Evolutionary conservation across 2,797 vertebrate genomes (phyloP).

Genomic region (Sebastolobus altivelis): DNA sequence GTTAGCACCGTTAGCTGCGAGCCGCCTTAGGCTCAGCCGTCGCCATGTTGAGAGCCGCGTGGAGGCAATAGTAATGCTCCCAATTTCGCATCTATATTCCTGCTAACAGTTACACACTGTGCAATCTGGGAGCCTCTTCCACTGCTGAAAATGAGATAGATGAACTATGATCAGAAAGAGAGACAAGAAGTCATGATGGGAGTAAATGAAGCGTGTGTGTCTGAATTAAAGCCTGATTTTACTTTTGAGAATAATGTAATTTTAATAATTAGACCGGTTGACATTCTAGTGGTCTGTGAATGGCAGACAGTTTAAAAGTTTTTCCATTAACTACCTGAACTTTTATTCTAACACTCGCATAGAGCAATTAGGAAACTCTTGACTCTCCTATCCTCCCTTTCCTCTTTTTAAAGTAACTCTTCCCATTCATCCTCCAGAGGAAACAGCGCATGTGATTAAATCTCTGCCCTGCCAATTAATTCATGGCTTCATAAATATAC

Average conservation of each 20-base stretch:
- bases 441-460: conserved; percentile 80
- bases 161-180: background rate
- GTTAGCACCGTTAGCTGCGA: too few species aligned
- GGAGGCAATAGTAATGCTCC: too few species aligned
- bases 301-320: conserved; percentile 44
- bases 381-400: conserved; percentile 56
- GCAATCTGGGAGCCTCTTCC: too few species aligned
- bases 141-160: background rate
- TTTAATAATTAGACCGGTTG: conserved; percentile 1
- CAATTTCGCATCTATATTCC: background rate
- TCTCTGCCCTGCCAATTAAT: conserved; percentile 83
- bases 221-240: background rate
- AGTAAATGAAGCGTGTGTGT: background rate
- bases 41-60: too few species aligned
- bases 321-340: conserved; percentile 56
- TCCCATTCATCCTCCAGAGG: conserved; percentile 72
- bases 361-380: conserved; percentile 68
- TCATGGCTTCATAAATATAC: conserved; percentile 84
- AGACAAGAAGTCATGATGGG: background rate
- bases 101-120: background rate
- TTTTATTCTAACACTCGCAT: conserved; percentile 48
- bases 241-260: conserved; percentile 9
- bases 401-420: conserved; percentile 76
- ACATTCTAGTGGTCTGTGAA: conserved; percentile 23
- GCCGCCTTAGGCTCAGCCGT: too few species aligned